These are phyloP conservation scores for Harpalus rubripes DNA, from an alignment of 2,888 invertebrate genomes.

Conservation along the genomic window DNA sequence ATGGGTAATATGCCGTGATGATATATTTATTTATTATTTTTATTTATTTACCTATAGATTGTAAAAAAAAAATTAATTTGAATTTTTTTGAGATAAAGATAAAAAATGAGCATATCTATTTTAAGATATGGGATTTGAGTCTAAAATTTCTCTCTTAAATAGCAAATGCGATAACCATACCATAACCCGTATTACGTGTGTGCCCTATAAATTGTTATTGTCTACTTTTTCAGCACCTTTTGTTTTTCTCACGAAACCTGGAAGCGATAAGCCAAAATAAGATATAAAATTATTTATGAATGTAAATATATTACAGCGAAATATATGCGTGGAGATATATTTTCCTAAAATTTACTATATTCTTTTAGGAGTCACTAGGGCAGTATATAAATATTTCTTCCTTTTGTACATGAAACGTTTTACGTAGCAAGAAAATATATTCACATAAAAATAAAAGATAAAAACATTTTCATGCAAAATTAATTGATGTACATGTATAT, in stretches of 20 bases:
- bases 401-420: neutral
- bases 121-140: too few species aligned
- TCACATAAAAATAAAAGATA: neutral
- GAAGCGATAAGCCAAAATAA: conserved; percentile 31
- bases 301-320: conserved; percentile 15
- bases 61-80: too few species aligned
- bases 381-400: conserved; percentile 21
- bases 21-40: too few species aligned
- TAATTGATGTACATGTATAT: neutral
- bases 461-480: neutral
- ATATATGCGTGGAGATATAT: conserved; percentile 33
- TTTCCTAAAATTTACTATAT: conserved; percentile 34
- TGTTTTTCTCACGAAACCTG: conserved; percentile 29
- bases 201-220: conserved; percentile 6
- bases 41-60: too few species aligned
- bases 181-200: neutral
- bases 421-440: neutral
- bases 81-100: too few species aligned
- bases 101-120: too few species aligned
- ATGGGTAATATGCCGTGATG: too few species aligned
- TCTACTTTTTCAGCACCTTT: conserved; percentile 25
- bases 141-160: too few species aligned
- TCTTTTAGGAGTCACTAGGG: conserved; percentile 22
- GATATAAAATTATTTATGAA: conserved; percentile 43
- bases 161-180: too few species aligned